Percentiles rank a stretch among this genome's conserved stretches.
phyloP scores from a whole-genome alignment of 2,888 invertebrate genomes.

The Microctonus hyperodae region DNA sequence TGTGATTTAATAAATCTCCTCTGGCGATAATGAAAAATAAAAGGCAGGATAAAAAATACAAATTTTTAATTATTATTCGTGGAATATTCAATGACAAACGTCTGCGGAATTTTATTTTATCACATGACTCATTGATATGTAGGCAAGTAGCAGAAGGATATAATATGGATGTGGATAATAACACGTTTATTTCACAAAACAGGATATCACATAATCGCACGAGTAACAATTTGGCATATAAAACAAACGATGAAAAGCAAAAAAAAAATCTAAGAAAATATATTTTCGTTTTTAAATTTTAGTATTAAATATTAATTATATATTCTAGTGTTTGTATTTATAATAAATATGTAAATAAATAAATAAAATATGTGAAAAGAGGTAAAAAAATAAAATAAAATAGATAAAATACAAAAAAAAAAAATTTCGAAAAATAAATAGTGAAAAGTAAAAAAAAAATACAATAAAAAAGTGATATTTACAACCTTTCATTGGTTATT shows the following conservation, averaged over 20 bases:
- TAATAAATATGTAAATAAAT: neutral
- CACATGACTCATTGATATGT: neutral
- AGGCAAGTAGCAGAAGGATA: too few species aligned
- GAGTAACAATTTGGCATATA: neutral
- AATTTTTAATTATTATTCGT: too few species aligned
- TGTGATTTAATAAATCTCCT: neutral
- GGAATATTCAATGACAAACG: neutral
- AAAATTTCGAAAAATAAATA: too few species aligned
- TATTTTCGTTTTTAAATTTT: neutral
- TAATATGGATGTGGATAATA: neutral
- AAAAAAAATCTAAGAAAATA: neutral
- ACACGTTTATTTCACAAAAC: neutral
- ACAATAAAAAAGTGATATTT: conserved; percentile 13
- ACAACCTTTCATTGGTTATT: conserved; percentile 33
- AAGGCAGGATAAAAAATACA: neutral
- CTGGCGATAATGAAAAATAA: neutral
- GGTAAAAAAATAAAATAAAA: neutral
- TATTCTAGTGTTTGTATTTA: neutral
- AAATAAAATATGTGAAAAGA: neutral
- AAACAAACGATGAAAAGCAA: neutral
- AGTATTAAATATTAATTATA: neutral
- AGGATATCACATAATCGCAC: neutral
- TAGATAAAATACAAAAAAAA: too few species aligned
- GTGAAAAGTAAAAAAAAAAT: neutral
- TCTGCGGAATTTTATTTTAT: neutral